These are phyloP conservation scores for Australoheros facetus DNA, from an alignment of 2,797 vertebrate species.

Conservation along the genomic window DNA sequence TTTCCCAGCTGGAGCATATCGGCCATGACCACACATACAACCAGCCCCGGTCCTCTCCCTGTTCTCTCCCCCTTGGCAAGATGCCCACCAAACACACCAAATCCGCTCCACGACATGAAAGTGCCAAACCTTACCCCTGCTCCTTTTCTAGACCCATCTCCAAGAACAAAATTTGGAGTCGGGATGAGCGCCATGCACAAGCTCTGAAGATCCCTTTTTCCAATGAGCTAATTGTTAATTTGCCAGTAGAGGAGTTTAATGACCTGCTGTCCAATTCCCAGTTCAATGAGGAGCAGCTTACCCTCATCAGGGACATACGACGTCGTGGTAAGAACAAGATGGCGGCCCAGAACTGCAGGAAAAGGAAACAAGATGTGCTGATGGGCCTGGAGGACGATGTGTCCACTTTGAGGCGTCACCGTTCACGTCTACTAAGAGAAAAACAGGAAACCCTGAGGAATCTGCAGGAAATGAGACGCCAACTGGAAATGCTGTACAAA, in stretches of 20 bases:
- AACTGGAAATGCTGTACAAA: constrained; percentile 87
- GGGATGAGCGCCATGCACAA: constrained; percentile 87
- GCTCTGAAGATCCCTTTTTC: constrained; percentile 93
- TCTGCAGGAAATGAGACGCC: constrained; percentile 89
- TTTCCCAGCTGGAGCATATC: constrained; percentile 87
- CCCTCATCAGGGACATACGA: constrained; percentile 91
- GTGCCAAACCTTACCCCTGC: constrained; percentile 61
- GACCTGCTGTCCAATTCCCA: constrained; percentile 86
- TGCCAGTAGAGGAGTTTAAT: constrained; percentile 95
- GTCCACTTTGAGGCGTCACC: constrained; percentile 83
- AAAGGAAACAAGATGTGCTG: constrained; percentile 90
- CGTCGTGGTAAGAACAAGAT: constrained; percentile 97
- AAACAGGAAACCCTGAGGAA: constrained; percentile 88
- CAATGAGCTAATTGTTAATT: constrained; percentile 90
- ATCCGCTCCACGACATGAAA: constrained; percentile 46
- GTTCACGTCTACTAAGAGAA: constrained; percentile 86
- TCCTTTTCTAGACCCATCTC: constrained; percentile 50
- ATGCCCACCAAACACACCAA: constrained; percentile 68
- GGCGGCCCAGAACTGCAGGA: constrained; percentile 95
- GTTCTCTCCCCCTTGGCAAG: constrained; percentile 30
- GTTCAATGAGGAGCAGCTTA: constrained; percentile 88
- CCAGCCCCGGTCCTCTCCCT: constrained; percentile 73
- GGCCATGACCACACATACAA: constrained; percentile 96
- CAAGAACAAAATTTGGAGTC: constrained; percentile 80
- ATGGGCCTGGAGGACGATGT: constrained; percentile 86